A percentile compares a stretch with the other conserved stretches of the same genome.
These are phyloP conservation scores for Xenops minutus DNA, from an alignment of 2,797 vertebrate genomes.

Conservation along the genomic window DNA sequence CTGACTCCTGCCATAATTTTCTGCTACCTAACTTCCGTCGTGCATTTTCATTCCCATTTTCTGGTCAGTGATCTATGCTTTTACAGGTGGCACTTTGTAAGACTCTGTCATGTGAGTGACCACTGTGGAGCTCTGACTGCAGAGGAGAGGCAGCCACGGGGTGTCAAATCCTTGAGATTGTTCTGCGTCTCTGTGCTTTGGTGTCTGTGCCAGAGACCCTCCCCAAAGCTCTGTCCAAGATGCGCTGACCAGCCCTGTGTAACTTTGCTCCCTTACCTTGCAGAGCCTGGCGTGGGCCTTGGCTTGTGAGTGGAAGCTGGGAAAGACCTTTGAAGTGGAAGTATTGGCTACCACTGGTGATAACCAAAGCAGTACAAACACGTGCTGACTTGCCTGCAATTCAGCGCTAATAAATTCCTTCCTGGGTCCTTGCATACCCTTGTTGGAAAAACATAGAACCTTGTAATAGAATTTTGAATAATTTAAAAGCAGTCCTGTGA, in stretches of 20 bases:
- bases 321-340: background rate
- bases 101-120: background rate
- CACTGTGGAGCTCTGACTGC: background rate
- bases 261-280: fast-evolving
- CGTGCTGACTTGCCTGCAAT: background rate
- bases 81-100: background rate
- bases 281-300: background rate
- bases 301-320: background rate
- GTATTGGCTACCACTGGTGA: background rate
- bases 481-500: background rate
- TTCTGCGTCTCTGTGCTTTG: background rate
- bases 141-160: background rate
- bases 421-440: background rate
- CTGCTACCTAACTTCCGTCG: background rate
- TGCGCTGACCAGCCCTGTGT: fast-evolving
- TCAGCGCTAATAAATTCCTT: background rate
- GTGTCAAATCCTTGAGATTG: background rate
- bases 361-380: background rate
- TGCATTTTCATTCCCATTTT: background rate
- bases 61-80: background rate
- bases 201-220: background rate
- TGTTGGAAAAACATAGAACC: background rate
- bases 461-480: background rate
- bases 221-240: background rate
- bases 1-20: background rate